Base-by-base conservation (phyloP, 2,113 vertebrate genomes). In the Tragulus kanchil region DNA sequence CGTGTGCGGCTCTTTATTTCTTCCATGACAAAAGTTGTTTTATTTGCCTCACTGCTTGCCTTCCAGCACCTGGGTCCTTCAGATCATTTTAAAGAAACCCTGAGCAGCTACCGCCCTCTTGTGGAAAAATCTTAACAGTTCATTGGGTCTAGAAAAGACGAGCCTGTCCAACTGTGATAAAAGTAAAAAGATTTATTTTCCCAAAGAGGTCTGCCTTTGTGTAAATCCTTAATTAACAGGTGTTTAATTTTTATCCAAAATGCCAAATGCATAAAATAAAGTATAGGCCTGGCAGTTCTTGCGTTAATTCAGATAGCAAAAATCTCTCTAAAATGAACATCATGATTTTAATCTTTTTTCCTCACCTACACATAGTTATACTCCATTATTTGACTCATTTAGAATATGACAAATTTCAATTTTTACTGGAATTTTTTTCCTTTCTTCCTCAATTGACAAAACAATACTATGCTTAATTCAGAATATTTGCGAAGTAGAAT, bases 61-160 rank as follows among this genome's bases (percentile, higher is more conserved):
- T 73, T 8, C 1, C 52, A 17, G 45, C 0, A 3, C n/a, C 9
- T 16, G 16, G 23, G 3, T 3, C 31, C 42, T 61, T 61, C 36
- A 14, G 15, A 0, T 21, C 19, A 42, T 73, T 61, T 64, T 15
- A 1, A 67, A 25, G 62, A 73, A 97, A 97, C 3, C 16, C 92
- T 98, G 94, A 78, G 52, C 93, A 17, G 77, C 23, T 94, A 87
- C 5, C 81, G 96, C 98, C 97, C 95, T 96, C 98, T 98, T 67
- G 98, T 97, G 98, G 97, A 65, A 7, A 14, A 93, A n/a, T 42
- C 42, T 58, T 71, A 75, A 65, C 78, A 7, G 56, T 59, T 92
- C 75, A 0, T 14, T 50, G 6, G 0, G 4, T 12, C 23, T 13
- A 36, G 14, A 28, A 28, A 82, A 65, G 67, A 65, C 19, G 3